phyloP scores from a whole-genome alignment of 2,888 invertebrate species.

The Campoplex capitator region DNA sequence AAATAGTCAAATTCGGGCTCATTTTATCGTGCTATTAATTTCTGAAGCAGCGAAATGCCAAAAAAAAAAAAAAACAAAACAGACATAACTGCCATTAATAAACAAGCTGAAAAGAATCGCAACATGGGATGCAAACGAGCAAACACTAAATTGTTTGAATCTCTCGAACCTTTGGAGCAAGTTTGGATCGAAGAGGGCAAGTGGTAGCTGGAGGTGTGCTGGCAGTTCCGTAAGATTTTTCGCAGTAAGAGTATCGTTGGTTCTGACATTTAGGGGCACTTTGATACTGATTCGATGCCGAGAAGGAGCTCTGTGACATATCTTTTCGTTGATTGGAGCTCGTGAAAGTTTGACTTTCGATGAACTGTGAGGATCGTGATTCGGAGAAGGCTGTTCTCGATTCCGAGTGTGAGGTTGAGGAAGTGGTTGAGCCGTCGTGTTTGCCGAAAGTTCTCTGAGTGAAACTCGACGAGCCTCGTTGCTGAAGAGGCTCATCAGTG shows the following conservation, averaged over 20 bases:
- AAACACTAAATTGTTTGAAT: conserved; percentile 69
- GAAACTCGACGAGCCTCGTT: conserved; percentile 63
- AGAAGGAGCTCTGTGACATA: conserved; percentile 52
- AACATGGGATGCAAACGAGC: conserved; percentile 44
- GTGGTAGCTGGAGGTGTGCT: conserved; percentile 69
- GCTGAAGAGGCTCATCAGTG: conserved; percentile 88
- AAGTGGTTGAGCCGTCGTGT: conserved; percentile 76
- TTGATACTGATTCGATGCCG: conserved; percentile 37
- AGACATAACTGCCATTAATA: not conserved
- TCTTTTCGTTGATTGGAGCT: conserved; percentile 78
- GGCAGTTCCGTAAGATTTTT: conserved; percentile 77
- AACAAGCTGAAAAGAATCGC: conserved; percentile 15
- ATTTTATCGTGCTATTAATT: not conserved
- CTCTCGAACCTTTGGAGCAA: conserved; percentile 81
- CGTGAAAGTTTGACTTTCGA: conserved; percentile 80
- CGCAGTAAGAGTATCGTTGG: conserved; percentile 79
- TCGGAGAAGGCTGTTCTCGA: conserved; percentile 80
- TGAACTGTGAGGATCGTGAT: conserved; percentile 77
- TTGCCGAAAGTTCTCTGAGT: conserved; percentile 77
- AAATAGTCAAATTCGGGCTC: not conserved
- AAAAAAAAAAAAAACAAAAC: not conserved
- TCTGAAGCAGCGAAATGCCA: not conserved
- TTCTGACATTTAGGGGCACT: conserved; percentile 72
- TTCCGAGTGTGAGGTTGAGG: conserved; percentile 75
- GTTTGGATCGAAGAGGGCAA: conserved; percentile 76